Conservation (phyloP, 1,140 invertebrate species). For the Temnothorax nylanderi region DNA sequence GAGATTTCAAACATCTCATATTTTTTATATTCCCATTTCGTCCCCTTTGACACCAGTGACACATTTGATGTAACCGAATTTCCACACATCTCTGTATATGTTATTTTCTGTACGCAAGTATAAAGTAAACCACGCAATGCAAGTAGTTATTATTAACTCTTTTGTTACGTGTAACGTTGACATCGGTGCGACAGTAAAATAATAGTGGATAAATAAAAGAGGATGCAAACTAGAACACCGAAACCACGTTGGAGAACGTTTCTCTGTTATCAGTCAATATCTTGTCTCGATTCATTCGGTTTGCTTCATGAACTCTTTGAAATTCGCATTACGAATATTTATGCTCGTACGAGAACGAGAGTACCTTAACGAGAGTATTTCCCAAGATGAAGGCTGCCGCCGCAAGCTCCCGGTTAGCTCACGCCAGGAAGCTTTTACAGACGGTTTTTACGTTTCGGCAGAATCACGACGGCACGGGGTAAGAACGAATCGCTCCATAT, state of each 20-base stretch:
- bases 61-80: constrained; percentile 45
- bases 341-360: neutral
- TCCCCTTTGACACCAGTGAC: constrained; percentile 30
- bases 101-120: constrained; percentile 9
- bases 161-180: constrained; percentile 5
- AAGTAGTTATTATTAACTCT: constrained; percentile 36
- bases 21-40: constrained; percentile 37
- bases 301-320: neutral
- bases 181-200: neutral
- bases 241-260: neutral
- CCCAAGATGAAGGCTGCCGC: neutral
- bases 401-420: neutral
- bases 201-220: neutral
- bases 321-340: constrained; percentile 16
- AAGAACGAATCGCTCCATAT: constrained; percentile 63
- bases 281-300: neutral
- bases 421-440: neutral
- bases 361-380: constrained; percentile 1
- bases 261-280: constrained; percentile 11
- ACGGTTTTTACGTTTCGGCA: constrained; percentile 36
- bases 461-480: constrained; percentile 56
- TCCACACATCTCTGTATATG: neutral
- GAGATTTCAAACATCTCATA: constrained; percentile 36
- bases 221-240: neutral
- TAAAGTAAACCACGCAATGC: neutral